A percentile compares a stretch with the other conserved stretches of the same genome.
phyloP scores from a whole-genome alignment of 2,888 invertebrate species.

The Empis livida region DNA sequence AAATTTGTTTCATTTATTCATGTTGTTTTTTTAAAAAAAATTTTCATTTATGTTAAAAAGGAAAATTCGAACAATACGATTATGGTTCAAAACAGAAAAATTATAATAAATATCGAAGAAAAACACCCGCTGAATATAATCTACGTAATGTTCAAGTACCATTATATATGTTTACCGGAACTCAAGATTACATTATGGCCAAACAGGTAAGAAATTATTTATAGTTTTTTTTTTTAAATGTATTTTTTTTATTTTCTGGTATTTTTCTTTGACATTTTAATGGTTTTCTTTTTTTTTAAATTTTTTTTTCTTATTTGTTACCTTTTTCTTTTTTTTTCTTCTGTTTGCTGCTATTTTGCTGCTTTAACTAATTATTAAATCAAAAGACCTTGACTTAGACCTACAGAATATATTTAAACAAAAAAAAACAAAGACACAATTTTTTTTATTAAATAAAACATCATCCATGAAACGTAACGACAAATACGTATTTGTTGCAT shows the following conservation, averaged over 20 bases:
- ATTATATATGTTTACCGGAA: constrained; percentile 26
- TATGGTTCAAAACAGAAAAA: constrained; percentile 23
- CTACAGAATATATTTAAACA: neutral
- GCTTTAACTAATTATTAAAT: too few species aligned
- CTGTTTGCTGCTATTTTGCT: too few species aligned
- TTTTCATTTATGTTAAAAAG: constrained; percentile 11
- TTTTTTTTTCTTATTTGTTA: too few species aligned
- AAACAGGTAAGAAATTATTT: constrained; percentile 16
- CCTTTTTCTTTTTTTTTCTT: too few species aligned
- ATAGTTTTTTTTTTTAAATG: too few species aligned
- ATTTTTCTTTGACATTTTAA: too few species aligned
- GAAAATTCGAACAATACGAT: constrained; percentile 29
- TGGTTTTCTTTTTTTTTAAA: too few species aligned
- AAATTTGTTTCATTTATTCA: too few species aligned
- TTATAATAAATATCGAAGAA: constrained; percentile 20
- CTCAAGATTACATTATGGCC: constrained; percentile 21
- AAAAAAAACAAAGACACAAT: neutral
- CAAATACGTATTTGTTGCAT: too few species aligned
- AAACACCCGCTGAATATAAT: constrained; percentile 25
- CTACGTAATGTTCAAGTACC: constrained; percentile 25
- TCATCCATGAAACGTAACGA: neutral
- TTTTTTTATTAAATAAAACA: neutral
- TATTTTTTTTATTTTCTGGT: too few species aligned
- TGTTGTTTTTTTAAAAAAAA: too few species aligned
- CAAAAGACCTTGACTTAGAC: neutral